Base-by-base conservation (phyloP, 2,888 invertebrate species). In the Hypomecis atomaria region DNA sequence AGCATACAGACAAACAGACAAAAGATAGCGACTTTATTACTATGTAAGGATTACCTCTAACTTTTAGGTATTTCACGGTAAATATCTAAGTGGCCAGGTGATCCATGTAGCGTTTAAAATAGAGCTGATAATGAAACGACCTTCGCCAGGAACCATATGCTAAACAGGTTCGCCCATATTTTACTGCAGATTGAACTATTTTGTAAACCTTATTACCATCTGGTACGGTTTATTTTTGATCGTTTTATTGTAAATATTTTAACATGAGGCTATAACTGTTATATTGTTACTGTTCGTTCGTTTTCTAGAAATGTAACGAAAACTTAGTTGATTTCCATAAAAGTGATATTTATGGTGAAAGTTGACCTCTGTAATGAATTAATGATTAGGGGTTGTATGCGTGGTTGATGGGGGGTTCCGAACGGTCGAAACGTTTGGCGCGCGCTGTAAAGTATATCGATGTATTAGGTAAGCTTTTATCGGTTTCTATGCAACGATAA, bases 81-180 rank as follows among this genome's bases (percentile, higher is more conserved):
- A 23, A 23, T 23, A 23, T 23, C 23, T 23, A 23, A 23, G 23
- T 23, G 23, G 33, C 6, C 36, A 8, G 6, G 13, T 36, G 45
- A 33, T 45, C 33, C 5, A 23, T n/a, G 34, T 33, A 13, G 10
- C 8, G 37, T 42, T 62, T 53, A 42, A 47, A 50, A 64, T 59
- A 64, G 44, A 44, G 10, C n/a, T 59, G 55, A 56, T 64, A 59
- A 56, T 50, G 34, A 57, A 48, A 47, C 9, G 42, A 57, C 65
- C 65, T 65, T 60, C 52, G 48, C 40, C 42, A 38, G 6, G 7
- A 37, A 8, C 45, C 52, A 47, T 45, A 49, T 45, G 62, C 33
- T 42, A 57, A 62, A 57, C 52, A 57, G 33, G 33, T 44, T 37
- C 44, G 54, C 40, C 49, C 50, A 55, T 40, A 43, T 36, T 56